phyloP scores from a whole-genome alignment of 2,113 vertebrate genomes.

The Brachyistius frenatus region DNA sequence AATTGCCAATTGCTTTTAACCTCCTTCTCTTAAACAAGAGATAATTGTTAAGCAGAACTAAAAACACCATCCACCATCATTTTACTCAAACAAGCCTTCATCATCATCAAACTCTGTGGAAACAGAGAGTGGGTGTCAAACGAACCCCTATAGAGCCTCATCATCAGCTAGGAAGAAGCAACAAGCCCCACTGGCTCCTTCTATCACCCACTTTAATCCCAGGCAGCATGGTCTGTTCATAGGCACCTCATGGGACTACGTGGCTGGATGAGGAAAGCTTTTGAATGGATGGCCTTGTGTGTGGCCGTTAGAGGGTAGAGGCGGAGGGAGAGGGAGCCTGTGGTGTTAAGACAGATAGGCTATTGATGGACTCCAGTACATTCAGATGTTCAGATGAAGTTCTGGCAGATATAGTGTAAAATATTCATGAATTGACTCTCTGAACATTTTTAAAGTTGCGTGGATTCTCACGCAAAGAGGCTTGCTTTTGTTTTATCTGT shows the following conservation, averaged over 20 bases:
- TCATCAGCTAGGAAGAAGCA: conserved; percentile 55
- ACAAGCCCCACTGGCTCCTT: conserved; percentile 34
- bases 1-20: not conserved
- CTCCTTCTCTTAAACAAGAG: not conserved
- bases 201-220: conserved; percentile 62
- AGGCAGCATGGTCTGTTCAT: conserved; percentile 41
- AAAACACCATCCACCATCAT: conserved; percentile 19
- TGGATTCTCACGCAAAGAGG: conserved; percentile 13
- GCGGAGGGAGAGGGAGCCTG: conserved; percentile 29
- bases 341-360: conserved; percentile 62
- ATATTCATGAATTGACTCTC: conserved; percentile 58
- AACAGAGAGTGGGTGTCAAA: conserved; percentile 36
- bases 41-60: conserved; percentile 4
- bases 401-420: conserved; percentile 58
- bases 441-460: conserved; percentile 8
- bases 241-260: conserved; percentile 50
- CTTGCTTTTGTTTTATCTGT: conserved; percentile 31
- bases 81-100: conserved; percentile 44
- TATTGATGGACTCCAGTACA: conserved; percentile 70
- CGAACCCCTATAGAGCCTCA: conserved; percentile 26
- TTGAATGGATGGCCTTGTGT: conserved; percentile 76
- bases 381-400: conserved; percentile 65
- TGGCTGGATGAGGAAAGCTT: conserved; percentile 51
- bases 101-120: conserved; percentile 34
- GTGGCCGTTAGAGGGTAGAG: conserved; percentile 32